Conservation (phyloP, 2,797 vertebrate species). For the Hapalemur alaotrensis region DNA sequence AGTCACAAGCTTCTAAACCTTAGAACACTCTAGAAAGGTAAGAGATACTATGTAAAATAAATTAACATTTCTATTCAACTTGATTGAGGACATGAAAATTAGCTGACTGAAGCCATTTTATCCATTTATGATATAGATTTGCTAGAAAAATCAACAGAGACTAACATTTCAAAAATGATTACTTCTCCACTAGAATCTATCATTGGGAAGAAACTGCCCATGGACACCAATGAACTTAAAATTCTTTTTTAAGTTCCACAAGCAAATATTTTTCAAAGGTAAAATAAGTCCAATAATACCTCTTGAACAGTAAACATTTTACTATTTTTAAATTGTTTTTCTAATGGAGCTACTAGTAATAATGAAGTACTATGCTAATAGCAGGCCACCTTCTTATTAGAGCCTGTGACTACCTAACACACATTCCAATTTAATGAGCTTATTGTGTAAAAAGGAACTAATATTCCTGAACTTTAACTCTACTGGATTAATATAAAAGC, state of each 20-base stretch:
- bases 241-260: neutral
- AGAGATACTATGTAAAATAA: slow-evolving; percentile 18
- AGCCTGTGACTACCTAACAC: neutral
- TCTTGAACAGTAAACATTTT: neutral
- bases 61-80: neutral
- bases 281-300: neutral
- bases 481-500: neutral
- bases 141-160: neutral
- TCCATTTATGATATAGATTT: neutral
- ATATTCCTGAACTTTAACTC: neutral
- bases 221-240: neutral
- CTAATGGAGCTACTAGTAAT: neutral
- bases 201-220: neutral
- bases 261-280: neutral
- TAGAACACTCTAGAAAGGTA: neutral
- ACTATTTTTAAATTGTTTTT: slow-evolving; percentile 26
- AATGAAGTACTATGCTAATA: neutral
- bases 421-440: neutral
- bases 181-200: neutral
- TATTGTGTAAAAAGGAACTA: neutral
- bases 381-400: neutral
- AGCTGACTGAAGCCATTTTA: neutral
- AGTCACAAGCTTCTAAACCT: neutral
- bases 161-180: neutral
- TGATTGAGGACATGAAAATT: neutral